These are phyloP conservation scores for Pomacea maculata DNA, from an alignment of 1,140 invertebrate genomes.

Conservation along the genomic window DNA sequence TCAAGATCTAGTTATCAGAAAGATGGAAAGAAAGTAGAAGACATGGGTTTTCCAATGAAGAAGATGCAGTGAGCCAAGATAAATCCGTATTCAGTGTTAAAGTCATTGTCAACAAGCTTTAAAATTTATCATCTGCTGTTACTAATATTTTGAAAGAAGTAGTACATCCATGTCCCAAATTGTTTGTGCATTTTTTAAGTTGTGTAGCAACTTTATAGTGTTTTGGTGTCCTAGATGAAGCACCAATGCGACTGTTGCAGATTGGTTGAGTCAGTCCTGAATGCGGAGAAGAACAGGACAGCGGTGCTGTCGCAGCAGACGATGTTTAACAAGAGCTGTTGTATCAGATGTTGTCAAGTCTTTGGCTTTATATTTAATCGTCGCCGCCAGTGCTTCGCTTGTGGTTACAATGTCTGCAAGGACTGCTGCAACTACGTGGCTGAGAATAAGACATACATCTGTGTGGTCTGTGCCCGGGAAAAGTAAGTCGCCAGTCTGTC, in stretches of 20 bases:
- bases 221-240: no score
- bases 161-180: no score
- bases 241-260: constrained; percentile 44
- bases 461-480: constrained; percentile 50
- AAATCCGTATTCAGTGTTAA: no score
- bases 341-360: constrained; percentile 60
- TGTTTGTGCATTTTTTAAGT: no score
- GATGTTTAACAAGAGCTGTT: constrained; percentile 63
- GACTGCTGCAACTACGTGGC: constrained; percentile 44
- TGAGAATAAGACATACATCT: constrained; percentile 46
- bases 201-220: no score
- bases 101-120: no score
- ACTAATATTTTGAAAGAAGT: no score
- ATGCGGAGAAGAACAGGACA: constrained; percentile 52
- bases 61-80: no score
- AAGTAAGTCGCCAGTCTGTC: constrained; percentile 34
- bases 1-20: no score
- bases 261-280: constrained; percentile 57
- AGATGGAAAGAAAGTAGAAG: no score
- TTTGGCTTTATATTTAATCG: constrained; percentile 60
- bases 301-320: constrained; percentile 50
- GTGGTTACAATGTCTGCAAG: constrained; percentile 54
- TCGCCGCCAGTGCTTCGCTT: constrained; percentile 47
- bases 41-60: no score
- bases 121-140: no score